Base-by-base conservation (phyloP, 2,888 invertebrate genomes). In the Eilema griseolum region DNA sequence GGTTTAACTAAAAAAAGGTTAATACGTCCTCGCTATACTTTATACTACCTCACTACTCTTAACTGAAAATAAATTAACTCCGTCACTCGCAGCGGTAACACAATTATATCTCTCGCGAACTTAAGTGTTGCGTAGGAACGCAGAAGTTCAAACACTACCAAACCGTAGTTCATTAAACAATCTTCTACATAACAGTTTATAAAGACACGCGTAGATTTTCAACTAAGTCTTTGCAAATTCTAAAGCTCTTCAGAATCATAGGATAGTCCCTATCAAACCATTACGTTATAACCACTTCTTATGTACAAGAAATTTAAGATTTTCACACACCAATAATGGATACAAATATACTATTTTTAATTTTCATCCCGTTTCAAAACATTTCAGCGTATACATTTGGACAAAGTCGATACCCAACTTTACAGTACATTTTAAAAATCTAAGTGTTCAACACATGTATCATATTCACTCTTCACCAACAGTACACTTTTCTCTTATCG, bases 381-480 rank as follows among this genome's bases (percentile, higher is more conserved):
- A 57, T 33, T 26, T 46, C 33, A 11, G 0, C 70, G 66, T 66
- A 70, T 70, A 70, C 70, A 52, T 70, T 31, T 65, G 65, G 69
- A 69, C 69, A 69, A 33, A 59, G 37, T 69, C 57, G 63, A 63
- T 28, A 69, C 41, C 59, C 52, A 37, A 61, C 31, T 24, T 60
- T 37, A 57, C 41, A 67, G 56, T 56, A 57, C 56, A 65, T 23
- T 41, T 31, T 56, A 28, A 56, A 65, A 33, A 33, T 20, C 24
- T 65, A 26, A 64, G 24, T 52, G 28, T 52, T 28, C 28, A 28
- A 64, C 62, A 64, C 28, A 52, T 23, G 2, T 26, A 52, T 28
- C 41, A 64, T n/a, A 46, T 14, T 2, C n/a, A 28, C 31, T 31
- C 31, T 31, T 64, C 41, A 60, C 28, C 20, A 59, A 66, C 66